Evolutionary conservation across 2,797 vertebrate genomes (phyloP).

Genomic region (Cichlasoma orientale): DNA sequence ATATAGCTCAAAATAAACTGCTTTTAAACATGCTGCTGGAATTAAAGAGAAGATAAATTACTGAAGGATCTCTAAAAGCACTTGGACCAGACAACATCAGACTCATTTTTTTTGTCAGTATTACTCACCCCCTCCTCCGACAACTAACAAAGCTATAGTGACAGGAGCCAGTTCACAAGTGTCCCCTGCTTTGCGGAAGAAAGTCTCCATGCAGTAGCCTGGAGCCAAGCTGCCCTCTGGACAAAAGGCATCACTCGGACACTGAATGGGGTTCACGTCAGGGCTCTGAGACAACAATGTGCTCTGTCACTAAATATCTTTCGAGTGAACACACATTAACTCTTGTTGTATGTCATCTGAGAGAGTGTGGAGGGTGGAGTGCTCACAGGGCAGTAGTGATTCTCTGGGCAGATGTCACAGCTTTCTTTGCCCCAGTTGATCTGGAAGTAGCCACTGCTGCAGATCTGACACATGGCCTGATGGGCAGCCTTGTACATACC

Average conservation of each 20-base stretch:
- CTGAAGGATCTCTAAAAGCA: no score
- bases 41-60: no score
- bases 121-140: slow-evolving; percentile 79
- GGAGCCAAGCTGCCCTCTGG: slow-evolving; percentile 84
- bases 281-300: slow-evolving; percentile 80
- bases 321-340: neutral
- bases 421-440: slow-evolving; percentile 80
- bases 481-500: slow-evolving; percentile 84
- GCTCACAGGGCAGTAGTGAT: slow-evolving; percentile 92
- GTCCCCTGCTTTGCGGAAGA: slow-evolving; percentile 85
- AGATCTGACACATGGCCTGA: slow-evolving; percentile 83
- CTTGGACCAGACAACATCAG: neutral
- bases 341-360: neutral
- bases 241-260: slow-evolving; percentile 89
- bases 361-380: neutral
- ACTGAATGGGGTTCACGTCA: slow-evolving; percentile 85
- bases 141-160: slow-evolving; percentile 82
- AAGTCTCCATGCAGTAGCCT: slow-evolving; percentile 90
- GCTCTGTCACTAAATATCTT: slow-evolving; percentile 11
- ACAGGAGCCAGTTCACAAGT: slow-evolving; percentile 87
- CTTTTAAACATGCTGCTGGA: no score
- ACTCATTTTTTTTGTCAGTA: neutral
- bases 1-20: neutral
- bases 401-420: slow-evolving; percentile 88
- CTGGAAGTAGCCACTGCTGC: slow-evolving; percentile 85